These are phyloP conservation scores for Neelides folsomi DNA, from an alignment of 2,888 invertebrate species.

Conservation along the genomic window DNA sequence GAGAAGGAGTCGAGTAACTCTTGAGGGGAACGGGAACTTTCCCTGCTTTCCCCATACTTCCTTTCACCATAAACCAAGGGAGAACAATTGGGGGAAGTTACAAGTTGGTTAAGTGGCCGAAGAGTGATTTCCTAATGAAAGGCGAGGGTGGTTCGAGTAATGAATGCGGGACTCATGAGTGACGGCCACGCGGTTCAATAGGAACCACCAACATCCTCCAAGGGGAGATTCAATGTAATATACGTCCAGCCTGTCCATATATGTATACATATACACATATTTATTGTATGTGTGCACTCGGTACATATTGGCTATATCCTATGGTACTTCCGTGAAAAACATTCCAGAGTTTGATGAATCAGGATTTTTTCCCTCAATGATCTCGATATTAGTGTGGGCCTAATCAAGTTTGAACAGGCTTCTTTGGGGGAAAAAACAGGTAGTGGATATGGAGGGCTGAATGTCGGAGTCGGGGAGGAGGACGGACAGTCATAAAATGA, in stretches of 20 bases:
- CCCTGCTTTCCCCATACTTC: too few relatives aligned
- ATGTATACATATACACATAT: background rate
- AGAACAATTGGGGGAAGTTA: too few relatives aligned
- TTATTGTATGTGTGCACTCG: constrained; percentile 7
- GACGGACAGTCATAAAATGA: constrained; percentile 24
- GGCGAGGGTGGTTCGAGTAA: too few relatives aligned
- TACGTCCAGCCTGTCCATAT: background rate
- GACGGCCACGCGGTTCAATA: too few relatives aligned
- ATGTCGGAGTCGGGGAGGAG: constrained; percentile 14
- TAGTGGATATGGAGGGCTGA: constrained; percentile 7
- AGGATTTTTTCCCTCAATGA: constrained; percentile 20
- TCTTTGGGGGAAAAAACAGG: constrained; percentile 11
- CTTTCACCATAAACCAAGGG: too few relatives aligned
- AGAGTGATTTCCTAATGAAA: too few relatives aligned
- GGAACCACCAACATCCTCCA: background rate
- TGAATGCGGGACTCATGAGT: too few relatives aligned
- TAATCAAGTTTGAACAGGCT: constrained; percentile 26
- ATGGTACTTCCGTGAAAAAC: background rate
- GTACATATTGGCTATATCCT: constrained; percentile 1
- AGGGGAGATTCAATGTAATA: background rate
- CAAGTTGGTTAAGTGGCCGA: too few relatives aligned
- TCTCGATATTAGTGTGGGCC: constrained; percentile 25
- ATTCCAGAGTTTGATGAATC: constrained; percentile 23
- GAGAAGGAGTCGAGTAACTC: too few relatives aligned
- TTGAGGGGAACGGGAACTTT: too few relatives aligned